Conservation (phyloP, 2,797 vertebrate genomes). For the Adrianichthys oophorus region DNA sequence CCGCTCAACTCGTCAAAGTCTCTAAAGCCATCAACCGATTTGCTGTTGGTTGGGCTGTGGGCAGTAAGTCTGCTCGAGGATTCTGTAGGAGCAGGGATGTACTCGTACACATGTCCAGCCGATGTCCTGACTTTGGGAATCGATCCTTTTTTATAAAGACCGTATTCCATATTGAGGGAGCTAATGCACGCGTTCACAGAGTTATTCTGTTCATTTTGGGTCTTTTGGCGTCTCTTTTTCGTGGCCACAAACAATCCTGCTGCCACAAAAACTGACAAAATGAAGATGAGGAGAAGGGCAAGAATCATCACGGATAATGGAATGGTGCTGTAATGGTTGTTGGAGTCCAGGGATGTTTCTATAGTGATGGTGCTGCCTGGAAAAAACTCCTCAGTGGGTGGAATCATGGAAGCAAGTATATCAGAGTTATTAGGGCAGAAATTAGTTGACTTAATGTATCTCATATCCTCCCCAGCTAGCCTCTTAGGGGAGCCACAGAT, state of each 20-base stretch:
- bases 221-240: constrained; percentile 89
- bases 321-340: constrained; percentile 79
- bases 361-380: constrained; percentile 85
- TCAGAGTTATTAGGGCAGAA: constrained; percentile 93
- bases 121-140: constrained; percentile 90
- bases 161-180: constrained; percentile 96
- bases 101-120: constrained; percentile 93
- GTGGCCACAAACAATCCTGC: constrained; percentile 91
- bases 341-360: constrained; percentile 82
- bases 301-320: constrained; percentile 96
- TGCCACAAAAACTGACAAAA: constrained; percentile 92
- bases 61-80: constrained; percentile 83
- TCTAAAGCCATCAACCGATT: constrained; percentile 86
- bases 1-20: constrained; percentile 93
- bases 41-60: constrained; percentile 83
- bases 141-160: constrained; percentile 86
- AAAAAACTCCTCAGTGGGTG: constrained; percentile 84
- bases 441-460: constrained; percentile 83
- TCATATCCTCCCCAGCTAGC: constrained; percentile 90
- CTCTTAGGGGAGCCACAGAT: constrained; percentile 92
- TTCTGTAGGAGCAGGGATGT: constrained; percentile 88
- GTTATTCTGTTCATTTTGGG: constrained; percentile 86
- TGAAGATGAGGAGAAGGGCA: constrained; percentile 91
- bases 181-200: constrained; percentile 92
- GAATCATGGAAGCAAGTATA: constrained; percentile 81